Base-by-base conservation (phyloP, 1,140 invertebrate genomes). In the Venustaconcha ellipsiformis region DNA sequence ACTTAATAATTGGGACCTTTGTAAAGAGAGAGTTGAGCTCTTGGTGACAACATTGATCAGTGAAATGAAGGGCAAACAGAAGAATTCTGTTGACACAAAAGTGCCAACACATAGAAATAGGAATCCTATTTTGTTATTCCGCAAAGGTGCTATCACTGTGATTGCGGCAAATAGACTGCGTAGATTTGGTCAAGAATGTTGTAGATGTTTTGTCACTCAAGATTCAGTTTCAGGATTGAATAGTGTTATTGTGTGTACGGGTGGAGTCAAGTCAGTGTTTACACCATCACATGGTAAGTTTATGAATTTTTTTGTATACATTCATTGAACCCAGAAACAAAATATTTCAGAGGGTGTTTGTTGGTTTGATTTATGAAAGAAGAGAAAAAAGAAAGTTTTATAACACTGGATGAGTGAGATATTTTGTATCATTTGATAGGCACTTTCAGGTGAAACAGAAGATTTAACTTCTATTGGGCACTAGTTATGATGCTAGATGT, bases 141-240 rank as follows among this genome's bases (percentile, higher is more conserved):
- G 88, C n/a, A 77, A 77, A 6, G 85, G 81, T 26, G 87, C 80
- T 26, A 81, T 89, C 12, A 79, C 86, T 64, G 85, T 89, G 15
- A 57, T 89, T 15, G 88, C 87, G 14, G 86, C 88, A 26, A 88
- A 89, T 70, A 75, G 87, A 55, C 72, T 88, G 14, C 68, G 68
- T 13, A 81, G 80, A 56, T 67, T 87, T 13, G 77, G 82, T 55
- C 70, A 73, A 14, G 71, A 48, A 13, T 82, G 78, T 64, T 74
- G 70, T 14, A 79, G 78, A 18, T 83, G 85, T 71, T 88, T 89
- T 82, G 81, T 83, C 5, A 82, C 88, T 15, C 84, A 86, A 76
- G 82, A 86, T 76, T 80, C 82, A 1, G 69, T 70, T 59, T 62
- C 80, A 58, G 83, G 82, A 67, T 71, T 81, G 48, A 84, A 79